These are phyloP conservation scores for Sebastes flavidus DNA, from an alignment of 2,797 vertebrate genomes.

Conservation along the genomic window DNA sequence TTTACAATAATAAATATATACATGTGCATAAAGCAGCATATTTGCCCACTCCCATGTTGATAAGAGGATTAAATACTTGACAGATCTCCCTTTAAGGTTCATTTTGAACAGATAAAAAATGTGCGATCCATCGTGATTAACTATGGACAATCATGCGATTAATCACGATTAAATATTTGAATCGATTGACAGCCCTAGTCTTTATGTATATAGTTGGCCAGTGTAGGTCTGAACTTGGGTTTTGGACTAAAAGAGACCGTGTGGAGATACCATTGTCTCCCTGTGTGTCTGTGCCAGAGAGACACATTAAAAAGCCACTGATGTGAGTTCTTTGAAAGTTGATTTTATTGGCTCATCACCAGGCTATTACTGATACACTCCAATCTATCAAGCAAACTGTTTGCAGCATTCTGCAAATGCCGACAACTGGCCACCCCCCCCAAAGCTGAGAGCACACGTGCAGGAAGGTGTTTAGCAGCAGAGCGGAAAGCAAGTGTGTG, in stretches of 20 bases:
- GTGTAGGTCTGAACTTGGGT: not conserved
- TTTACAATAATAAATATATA: too few relatives aligned
- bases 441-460: not conserved
- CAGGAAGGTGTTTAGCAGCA: not conserved
- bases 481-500: too few relatives aligned
- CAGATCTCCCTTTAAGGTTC: too few relatives aligned
- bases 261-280: not conserved
- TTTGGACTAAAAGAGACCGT: not conserved
- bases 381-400: not conserved
- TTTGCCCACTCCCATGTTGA: too few relatives aligned
- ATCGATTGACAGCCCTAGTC: too few relatives aligned
- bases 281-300: too few relatives aligned
- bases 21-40: too few relatives aligned
- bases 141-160: too few relatives aligned
- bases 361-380: not conserved
- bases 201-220: not conserved
- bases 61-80: too few relatives aligned
- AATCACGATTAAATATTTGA: too few relatives aligned
- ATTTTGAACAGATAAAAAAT: too few relatives aligned
- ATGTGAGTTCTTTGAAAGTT: not conserved
- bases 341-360: not conserved
- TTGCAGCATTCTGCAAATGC: not conserved
- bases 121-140: too few relatives aligned
- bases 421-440: not conserved
- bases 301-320: not conserved